A percentile compares a stretch with the other conserved stretches of the same genome.
Conservation (phyloP, 2,797 vertebrate species). For the Spinibarbus caldwelli region DNA sequence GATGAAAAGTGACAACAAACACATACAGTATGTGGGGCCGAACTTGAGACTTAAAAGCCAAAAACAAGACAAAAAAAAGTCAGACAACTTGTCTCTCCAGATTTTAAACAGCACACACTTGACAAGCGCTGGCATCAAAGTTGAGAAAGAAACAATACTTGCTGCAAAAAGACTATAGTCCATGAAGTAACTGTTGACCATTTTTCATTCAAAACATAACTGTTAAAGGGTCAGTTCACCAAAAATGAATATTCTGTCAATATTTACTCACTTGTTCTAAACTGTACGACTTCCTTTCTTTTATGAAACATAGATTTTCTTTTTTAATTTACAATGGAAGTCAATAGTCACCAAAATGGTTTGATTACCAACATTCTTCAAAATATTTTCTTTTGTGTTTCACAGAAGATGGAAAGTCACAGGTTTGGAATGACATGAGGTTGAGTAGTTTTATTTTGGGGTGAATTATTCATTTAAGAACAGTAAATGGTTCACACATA, state of each 20-base stretch:
- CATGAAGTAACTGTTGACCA: not conserved
- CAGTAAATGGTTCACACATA: not conserved
- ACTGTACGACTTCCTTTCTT: not conserved
- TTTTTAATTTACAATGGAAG: not conserved
- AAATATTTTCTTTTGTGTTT: not conserved
- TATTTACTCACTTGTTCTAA: not conserved
- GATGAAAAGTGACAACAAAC: not conserved
- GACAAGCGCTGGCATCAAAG: not conserved
- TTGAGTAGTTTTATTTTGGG: not conserved
- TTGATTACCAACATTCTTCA: not conserved
- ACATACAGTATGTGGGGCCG: not conserved
- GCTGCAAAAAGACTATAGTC: not conserved
- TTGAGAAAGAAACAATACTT: not conserved
- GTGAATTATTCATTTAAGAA: not conserved
- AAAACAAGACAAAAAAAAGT: too few relatives aligned
- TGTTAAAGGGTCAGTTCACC: not conserved
- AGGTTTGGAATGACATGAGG: not conserved
- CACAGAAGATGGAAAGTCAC: not conserved
- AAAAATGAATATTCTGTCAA: not conserved
- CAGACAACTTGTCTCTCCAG: not conserved
- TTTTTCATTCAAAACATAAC: not conserved
- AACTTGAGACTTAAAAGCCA: not conserved
- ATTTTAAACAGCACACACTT: not conserved
- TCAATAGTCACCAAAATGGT: not conserved
- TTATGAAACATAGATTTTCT: not conserved